Conservation (phyloP, 2,113 vertebrate species). For the Balaenoptera acutorostrata region DNA sequence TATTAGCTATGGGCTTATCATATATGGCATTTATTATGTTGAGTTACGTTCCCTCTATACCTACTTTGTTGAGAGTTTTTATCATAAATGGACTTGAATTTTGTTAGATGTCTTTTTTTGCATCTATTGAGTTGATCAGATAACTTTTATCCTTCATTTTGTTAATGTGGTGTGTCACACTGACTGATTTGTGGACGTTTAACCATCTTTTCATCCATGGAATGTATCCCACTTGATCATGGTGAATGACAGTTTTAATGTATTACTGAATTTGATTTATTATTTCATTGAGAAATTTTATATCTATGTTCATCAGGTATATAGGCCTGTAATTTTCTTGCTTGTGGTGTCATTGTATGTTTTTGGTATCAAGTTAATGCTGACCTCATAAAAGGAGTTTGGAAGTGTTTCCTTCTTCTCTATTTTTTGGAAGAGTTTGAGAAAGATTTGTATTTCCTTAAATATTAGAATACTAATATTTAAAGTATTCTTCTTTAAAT, state of each 20-base stretch:
- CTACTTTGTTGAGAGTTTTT: background rate
- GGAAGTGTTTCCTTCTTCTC: background rate
- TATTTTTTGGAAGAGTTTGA: background rate
- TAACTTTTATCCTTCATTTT: background rate
- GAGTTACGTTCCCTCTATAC: fast-evolving
- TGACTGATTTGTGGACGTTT: background rate
- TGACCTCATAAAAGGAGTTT: background rate
- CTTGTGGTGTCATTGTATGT: background rate
- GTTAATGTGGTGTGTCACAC: background rate
- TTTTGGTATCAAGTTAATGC: background rate
- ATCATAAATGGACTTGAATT: background rate
- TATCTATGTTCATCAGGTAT: background rate
- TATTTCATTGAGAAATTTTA: background rate
- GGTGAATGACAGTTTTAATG: background rate
- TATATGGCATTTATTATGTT: background rate
- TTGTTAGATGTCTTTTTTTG: background rate
- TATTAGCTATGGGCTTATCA: background rate
- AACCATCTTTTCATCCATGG: background rate
- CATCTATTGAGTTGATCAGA: background rate
- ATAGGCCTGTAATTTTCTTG: background rate
- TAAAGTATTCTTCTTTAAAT: background rate
- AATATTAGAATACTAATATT: too few species aligned
- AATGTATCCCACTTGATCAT: background rate
- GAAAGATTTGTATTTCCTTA: background rate
- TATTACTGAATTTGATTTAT: background rate